phyloP scores from a whole-genome alignment of 2,888 invertebrate genomes.

The Chesias legatella region DNA sequence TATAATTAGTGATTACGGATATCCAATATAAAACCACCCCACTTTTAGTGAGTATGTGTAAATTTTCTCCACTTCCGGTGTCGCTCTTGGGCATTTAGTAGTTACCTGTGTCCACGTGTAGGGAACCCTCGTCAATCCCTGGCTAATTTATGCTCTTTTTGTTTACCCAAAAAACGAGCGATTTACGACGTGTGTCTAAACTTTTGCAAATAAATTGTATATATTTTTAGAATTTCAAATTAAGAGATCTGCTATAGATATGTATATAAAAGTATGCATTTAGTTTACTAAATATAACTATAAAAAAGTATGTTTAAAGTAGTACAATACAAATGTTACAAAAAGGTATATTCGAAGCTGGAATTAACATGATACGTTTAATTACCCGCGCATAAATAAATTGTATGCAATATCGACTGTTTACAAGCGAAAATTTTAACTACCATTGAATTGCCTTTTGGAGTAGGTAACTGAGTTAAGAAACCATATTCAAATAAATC shows the following conservation, averaged over 20 bases:
- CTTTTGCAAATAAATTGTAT: constrained; percentile 53
- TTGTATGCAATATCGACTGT: constrained; percentile 62
- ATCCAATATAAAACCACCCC: too few relatives aligned
- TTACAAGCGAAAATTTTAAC: constrained; percentile 40
- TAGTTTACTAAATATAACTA: neutral
- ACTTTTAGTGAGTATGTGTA: neutral
- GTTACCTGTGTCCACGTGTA: constrained; percentile 46
- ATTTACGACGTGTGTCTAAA: constrained; percentile 67
- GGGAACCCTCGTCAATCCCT: constrained; percentile 69
- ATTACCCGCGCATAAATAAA: constrained; percentile 73
- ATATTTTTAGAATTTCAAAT: constrained; percentile 37
- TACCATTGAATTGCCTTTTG: constrained; percentile 3
- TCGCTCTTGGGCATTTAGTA: constrained; percentile 21
- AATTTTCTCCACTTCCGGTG: constrained; percentile 7
- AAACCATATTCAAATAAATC: too few relatives aligned
- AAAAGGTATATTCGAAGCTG: constrained; percentile 32
- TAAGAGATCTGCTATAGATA: too few relatives aligned
- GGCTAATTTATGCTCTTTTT: constrained; percentile 71
- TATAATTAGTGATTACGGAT: too few relatives aligned
- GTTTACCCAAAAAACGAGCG: constrained; percentile 69
- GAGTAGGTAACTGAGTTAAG: constrained; percentile 12
- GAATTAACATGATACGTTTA: constrained; percentile 75
- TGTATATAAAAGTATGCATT: neutral
- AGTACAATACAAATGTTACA: constrained; percentile 10
- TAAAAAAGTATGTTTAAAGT: neutral